These are phyloP conservation scores for Pleuronectes platessa DNA, from an alignment of 2,113 vertebrate species.

Conservation along the genomic window DNA sequence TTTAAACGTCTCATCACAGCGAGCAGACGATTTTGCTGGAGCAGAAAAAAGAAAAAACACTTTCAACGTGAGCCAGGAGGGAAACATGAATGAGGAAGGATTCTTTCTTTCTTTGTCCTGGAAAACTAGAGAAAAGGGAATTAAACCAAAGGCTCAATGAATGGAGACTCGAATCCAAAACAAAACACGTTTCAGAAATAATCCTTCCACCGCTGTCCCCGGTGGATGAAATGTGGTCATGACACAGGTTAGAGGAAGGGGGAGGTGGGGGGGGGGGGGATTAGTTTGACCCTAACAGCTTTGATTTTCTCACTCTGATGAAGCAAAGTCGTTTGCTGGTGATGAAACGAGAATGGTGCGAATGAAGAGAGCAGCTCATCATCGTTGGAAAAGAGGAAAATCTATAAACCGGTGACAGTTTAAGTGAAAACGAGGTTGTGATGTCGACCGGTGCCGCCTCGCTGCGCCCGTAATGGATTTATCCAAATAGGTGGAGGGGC, in stretches of 20 bases:
- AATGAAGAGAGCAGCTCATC: conserved; percentile 32
- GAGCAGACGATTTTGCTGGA: neutral
- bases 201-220: neutral
- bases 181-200: conserved; percentile 18
- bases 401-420: conserved; percentile 29
- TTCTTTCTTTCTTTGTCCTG: conserved; percentile 1
- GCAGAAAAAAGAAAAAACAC: neutral
- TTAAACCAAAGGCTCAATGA: conserved; percentile 10
- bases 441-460: conserved; percentile 5
- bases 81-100: too few relatives aligned
- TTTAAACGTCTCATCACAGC: neutral
- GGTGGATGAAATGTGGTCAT: neutral
- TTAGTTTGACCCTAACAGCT: neutral
- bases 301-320: conserved; percentile 37
- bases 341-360: conserved; percentile 30
- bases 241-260: conserved; percentile 4
- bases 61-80: conserved; percentile 6
- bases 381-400: conserved; percentile 13
- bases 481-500: neutral
- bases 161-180: conserved; percentile 10
- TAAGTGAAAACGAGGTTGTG: conserved; percentile 23
- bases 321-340: conserved; percentile 4
- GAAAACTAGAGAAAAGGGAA: neutral
- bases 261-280: too few relatives aligned
- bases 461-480: neutral